These are phyloP conservation scores for Nyctibius grandis DNA, from an alignment of 2,797 vertebrate genomes.

Conservation along the genomic window DNA sequence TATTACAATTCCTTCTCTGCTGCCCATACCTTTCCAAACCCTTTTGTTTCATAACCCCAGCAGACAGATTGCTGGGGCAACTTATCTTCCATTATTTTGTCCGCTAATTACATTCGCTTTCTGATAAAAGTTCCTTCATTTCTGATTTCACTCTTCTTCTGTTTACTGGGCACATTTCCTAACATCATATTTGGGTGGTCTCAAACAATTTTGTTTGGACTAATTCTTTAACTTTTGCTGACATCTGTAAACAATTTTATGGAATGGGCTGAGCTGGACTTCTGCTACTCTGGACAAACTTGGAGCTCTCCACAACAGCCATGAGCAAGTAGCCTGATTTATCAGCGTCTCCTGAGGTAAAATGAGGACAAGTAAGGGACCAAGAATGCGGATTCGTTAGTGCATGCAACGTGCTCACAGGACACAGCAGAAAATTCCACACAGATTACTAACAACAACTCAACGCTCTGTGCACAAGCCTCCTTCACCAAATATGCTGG, in stretches of 20 bases:
- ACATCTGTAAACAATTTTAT: constrained; percentile 37
- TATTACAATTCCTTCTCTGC: background rate
- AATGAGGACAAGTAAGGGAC: background rate
- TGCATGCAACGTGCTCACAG: background rate
- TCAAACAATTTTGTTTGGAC: constrained; percentile 64
- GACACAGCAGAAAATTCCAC: background rate
- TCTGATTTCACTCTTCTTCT: background rate
- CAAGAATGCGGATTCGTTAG: background rate
- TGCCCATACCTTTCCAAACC: background rate
- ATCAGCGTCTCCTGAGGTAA: background rate
- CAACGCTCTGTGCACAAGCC: background rate
- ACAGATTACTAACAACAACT: background rate
- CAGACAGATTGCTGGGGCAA: background rate
- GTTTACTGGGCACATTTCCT: constrained; percentile 1
- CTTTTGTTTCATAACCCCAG: background rate
- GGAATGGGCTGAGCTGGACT: constrained; percentile 1
- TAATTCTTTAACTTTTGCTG: constrained; percentile 54
- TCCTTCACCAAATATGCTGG: background rate
- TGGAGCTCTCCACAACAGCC: background rate
- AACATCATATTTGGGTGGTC: constrained; percentile 39
- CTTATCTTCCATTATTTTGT: background rate
- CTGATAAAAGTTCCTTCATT: background rate
- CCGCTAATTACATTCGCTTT: background rate
- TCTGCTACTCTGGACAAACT: background rate
- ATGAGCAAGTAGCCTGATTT: background rate